These are phyloP conservation scores for Cheilosia grossa DNA, from an alignment of 2,888 invertebrate species.

Conservation along the genomic window DNA sequence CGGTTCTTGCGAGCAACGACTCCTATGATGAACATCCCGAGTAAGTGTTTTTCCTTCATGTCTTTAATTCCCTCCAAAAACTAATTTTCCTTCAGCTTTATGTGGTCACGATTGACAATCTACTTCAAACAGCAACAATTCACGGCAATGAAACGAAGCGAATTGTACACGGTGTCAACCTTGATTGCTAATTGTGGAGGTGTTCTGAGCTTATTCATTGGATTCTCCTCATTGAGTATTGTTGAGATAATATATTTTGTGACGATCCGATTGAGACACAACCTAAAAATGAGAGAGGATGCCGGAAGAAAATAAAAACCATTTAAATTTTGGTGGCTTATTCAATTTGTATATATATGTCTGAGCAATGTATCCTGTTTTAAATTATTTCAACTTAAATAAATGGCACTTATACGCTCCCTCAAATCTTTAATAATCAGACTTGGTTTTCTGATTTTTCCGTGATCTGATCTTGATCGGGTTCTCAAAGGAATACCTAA, in stretches of 20 bases:
- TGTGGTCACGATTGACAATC: slow-evolving; percentile 86
- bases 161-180: slow-evolving; percentile 87
- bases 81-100: slow-evolving; percentile 80
- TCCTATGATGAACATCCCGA: slow-evolving; percentile 79
- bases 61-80: neutral
- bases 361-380: too few relatives aligned
- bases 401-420: too few relatives aligned
- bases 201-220: slow-evolving; percentile 85
- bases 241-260: slow-evolving; percentile 85
- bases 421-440: too few relatives aligned
- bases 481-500: too few relatives aligned
- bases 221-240: slow-evolving; percentile 82
- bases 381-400: too few relatives aligned
- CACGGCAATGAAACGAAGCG: slow-evolving; percentile 87
- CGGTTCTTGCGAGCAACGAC: slow-evolving; percentile 79
- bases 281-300: slow-evolving; percentile 69
- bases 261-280: slow-evolving; percentile 82
- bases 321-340: neutral
- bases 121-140: slow-evolving; percentile 90
- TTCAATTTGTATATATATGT: neutral
- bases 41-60: slow-evolving; percentile 73
- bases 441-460: too few relatives aligned
- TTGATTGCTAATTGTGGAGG: slow-evolving; percentile 89
- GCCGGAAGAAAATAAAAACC: neutral
- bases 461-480: too few relatives aligned